Base-by-base conservation (phyloP, 2,888 invertebrate genomes). In the Drosophila siamana region DNA sequence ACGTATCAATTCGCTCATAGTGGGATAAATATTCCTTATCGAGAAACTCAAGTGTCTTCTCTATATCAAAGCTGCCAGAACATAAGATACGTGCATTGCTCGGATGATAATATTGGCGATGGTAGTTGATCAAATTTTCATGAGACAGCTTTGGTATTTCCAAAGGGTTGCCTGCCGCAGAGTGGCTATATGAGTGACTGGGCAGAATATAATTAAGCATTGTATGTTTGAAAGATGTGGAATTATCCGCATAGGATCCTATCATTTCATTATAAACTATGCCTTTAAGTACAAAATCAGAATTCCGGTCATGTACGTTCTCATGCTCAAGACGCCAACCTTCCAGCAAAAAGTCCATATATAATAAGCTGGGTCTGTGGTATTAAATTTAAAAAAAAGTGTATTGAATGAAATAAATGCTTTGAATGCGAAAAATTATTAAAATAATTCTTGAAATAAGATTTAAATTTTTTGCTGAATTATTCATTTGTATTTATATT, bases 211-310 rank as follows among this genome's bases (percentile, higher is more conserved):
- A 89, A 38, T 92, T 91, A 56, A 97, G 94, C 24, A 98, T 93
- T 76, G 95, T 95, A 89, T 97, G 96, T 0, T 94, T 94, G 87
- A 98, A 96, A 26, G 97, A 93, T 1, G 95, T 95, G 48, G 96
- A 95, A 44, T 98, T 97, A 91, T 97, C 97, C 0, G 98, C 96
- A 91, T 98, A 98, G 0, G 96, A 98, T 0, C 98, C 98, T 91
- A 99, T 99, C 98, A 99, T 99, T 93, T 99, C 98, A 93, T 99
- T 99, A 89, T 97, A 98, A 0, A 99, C 98, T 8, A 99, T 97
- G 1, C 98, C 98, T 93, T 98, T 98, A 63, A 98, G 95, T 0
- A 94, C 93, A 40, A 98, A 93, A 0, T 96, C 95, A 0, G 97
- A 96, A 0, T 93, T 93, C 64, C 93, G 93, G 87, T 98, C 95